These are phyloP conservation scores for Holothuria glaberrima DNA, from an alignment of 35 echinoderm and acorn worm species.

Conservation along the genomic window DNA sequence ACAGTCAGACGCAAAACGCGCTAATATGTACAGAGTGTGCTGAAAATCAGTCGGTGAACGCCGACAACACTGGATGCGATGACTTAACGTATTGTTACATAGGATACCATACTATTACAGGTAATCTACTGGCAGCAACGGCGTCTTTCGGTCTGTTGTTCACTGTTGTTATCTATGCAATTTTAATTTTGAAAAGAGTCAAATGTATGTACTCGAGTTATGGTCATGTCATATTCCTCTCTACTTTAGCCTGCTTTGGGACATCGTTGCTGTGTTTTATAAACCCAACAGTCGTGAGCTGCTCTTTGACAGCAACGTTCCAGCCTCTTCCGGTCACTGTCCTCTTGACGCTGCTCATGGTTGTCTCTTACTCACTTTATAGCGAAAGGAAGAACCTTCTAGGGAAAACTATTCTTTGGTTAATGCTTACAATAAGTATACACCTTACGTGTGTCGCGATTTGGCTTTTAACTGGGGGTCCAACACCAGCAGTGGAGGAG, in stretches of 20 bases:
- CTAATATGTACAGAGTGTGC: conserved; percentile 50
- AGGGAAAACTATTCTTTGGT: conserved; percentile 18
- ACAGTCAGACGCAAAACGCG: conserved; percentile 54
- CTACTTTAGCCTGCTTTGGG: conserved; percentile 52
- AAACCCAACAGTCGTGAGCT: conserved; percentile 38
- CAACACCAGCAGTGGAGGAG: conserved; percentile 10
- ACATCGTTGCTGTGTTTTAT: conserved; percentile 54
- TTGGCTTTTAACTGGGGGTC: conserved; percentile 67
- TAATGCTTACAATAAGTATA: conserved; percentile 10
- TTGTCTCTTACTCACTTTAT: conserved; percentile 53
- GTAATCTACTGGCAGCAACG: conserved; percentile 27
- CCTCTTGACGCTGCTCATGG: conserved; percentile 52
- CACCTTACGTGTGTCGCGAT: conserved; percentile 33
- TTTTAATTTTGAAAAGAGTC: conserved; percentile 59
- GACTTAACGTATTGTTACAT: conserved; percentile 51
- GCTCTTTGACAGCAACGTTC: conserved; percentile 42
- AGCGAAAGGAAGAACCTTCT: not conserved
- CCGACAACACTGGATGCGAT: conserved; percentile 64
- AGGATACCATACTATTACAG: not conserved
- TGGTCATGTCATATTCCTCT: conserved; percentile 42
- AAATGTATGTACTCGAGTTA: conserved; percentile 52
- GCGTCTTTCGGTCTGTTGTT: conserved; percentile 39
- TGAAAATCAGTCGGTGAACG: conserved; percentile 57
- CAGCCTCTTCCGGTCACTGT: conserved; percentile 71
- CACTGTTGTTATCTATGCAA: conserved; percentile 26